Evolutionary conservation across 2,888 invertebrate genomes (phyloP), one percentile per base, ranked within the genome.

Genomic region (Diaphora mendica): DNA sequence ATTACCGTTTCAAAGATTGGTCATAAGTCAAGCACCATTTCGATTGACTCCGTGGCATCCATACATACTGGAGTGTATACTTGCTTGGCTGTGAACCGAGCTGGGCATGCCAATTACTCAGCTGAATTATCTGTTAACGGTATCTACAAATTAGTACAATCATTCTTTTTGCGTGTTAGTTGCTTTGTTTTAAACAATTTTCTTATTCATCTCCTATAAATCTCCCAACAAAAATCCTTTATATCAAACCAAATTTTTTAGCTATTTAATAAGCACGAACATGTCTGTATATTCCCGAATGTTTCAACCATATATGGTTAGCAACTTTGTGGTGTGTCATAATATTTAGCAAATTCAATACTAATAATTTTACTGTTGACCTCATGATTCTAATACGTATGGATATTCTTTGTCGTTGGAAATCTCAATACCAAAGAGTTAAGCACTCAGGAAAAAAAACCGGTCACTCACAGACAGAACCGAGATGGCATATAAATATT

Each of bases 1-100:
- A 95, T 97, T 76, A 93, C 96, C 0, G 96, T 97, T 62, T 95
- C 96, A 68, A 96, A 96, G 91, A 96, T 96, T 87, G 96, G 96
- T 39, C 96, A 96, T 79, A 96, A 97, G 84, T 91, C 97, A 68
- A 97, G 97, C 91, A 97, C 97, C 76, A 92, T 98, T 55, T 97
- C 97, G 75, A 97, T 98, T 87, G 97, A 97, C 84, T 96, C 97
- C 20, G 97, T 98, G 66, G 96, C 96, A 70, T 97, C 97, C 67
- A 96, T 96, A 81, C 98, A 98, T 91, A 97, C 96, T 78, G 98
- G 98, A 83, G 95, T 97, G 74, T 98, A 97, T 87, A 97, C 97
- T 82, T 98, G 98, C 90, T 95, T 96, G 72, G 98, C 97, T 23
- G 93, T 93, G 69, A 98, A 98, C 91, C 93, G 93, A 84, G 97